Evolutionary conservation across 2,113 vertebrate species (phyloP), one percentile per base, ranked within the genome.

Genomic region (Sinocyclocheilus anophthalmus): DNA sequence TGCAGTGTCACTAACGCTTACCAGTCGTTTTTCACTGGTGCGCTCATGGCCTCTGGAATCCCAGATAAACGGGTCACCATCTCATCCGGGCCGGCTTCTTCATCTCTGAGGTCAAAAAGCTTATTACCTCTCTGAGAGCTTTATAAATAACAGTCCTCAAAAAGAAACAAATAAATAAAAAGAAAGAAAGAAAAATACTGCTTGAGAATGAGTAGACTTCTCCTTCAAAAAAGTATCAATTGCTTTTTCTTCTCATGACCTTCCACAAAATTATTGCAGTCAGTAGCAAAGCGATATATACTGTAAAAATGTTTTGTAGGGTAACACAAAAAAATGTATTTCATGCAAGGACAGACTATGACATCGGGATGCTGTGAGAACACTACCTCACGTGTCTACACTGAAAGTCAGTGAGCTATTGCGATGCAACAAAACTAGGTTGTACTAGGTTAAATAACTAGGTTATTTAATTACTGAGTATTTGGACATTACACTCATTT

Each of bases 31-130:
- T 88, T 86, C 69, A 82, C 79, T 1, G 24, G 77, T 70, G 67
- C 75, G 48, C 61, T 86, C 76, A 70, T 55, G 50, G 88, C 83
- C 81, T 88, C 85, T 70, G 81, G 76, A 88, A 87, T 76, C 76
- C 63, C 81, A 88, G 78, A 90, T 87, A 86, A 88, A 86, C 84
- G 75, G 82, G 78, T 88, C 84, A 88, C 87, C 77, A 88, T 82
- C 84, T 70, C 14, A 18, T 57, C 80, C 76, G 63, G 70, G 10
- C 79, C 72, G 53, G 39, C 84, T 69, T 70, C 45, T 89, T 88
- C 79, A 87, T 87, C 87, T 85, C 84, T 42, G 59, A 85, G 86
- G 86, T 88, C 87, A 90, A 73, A 89, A 79, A 87, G 84, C 78
- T 65, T 85, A 87, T 89, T 87, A 85, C 86, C 86, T 75, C 75